These are phyloP conservation scores for Xiphophorus couchianus DNA, from an alignment of 2,113 vertebrate genomes.

Conservation along the genomic window DNA sequence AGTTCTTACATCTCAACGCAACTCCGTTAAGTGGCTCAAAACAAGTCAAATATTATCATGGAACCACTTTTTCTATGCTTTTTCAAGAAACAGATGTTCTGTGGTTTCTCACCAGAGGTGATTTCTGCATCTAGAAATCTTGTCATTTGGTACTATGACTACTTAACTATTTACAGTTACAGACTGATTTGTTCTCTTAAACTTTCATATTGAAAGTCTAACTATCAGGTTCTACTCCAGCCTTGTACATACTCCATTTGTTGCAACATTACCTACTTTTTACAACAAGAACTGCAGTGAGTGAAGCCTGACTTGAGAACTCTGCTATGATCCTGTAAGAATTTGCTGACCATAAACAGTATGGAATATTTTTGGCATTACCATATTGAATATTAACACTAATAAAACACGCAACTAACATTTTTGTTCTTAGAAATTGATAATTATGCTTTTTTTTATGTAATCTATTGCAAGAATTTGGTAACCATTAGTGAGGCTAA, in stretches of 20 bases:
- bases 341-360: background rate
- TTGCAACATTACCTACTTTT: background rate
- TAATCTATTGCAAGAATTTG: too few species aligned
- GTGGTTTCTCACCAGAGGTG: conserved; percentile 6
- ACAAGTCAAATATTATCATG: conserved; percentile 21
- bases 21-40: conserved; percentile 48
- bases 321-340: background rate
- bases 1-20: conserved; percentile 29
- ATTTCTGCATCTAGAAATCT: conserved; percentile 33
- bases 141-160: background rate
- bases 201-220: background rate
- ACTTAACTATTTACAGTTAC: background rate
- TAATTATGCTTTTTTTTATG: too few species aligned
- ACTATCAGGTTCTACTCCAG: background rate
- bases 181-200: background rate
- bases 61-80: conserved; percentile 26
- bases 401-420: too few species aligned
- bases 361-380: too few species aligned
- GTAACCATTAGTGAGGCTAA: too few species aligned
- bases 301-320: background rate
- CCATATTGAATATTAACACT: too few species aligned
- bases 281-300: background rate
- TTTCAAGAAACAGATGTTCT: conserved; percentile 30
- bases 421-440: too few species aligned
- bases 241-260: background rate